Percentiles rank a stretch among this genome's conserved stretches.
These are phyloP conservation scores for Blennius ocellaris DNA, from an alignment of 2,113 vertebrate species.

Conservation along the genomic window DNA sequence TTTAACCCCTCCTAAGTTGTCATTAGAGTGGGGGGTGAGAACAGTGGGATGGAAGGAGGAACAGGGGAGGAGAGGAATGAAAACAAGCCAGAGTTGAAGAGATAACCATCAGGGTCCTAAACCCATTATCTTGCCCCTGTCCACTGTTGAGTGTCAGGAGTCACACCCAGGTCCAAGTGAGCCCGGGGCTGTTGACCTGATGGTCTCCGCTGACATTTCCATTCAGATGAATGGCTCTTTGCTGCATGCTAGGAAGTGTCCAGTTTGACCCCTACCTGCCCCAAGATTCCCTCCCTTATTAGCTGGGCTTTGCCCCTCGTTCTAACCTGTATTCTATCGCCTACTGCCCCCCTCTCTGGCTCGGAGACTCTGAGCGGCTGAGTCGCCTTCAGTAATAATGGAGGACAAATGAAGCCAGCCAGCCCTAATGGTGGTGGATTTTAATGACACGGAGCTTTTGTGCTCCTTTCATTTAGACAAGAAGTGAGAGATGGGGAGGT, in stretches of 20 bases:
- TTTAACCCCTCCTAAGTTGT: conserved; percentile 78
- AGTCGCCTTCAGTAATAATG: conserved; percentile 72
- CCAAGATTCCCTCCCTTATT: conserved; percentile 70
- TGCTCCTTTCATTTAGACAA: conserved; percentile 64
- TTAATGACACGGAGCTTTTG: conserved; percentile 73
- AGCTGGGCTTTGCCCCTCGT: conserved; percentile 58
- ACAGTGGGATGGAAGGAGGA: conserved; percentile 27
- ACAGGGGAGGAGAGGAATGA: conserved; percentile 71
- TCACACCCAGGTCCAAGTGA: conserved; percentile 82
- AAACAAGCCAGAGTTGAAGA: conserved; percentile 80
- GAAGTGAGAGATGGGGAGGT: conserved; percentile 45
- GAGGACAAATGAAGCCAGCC: conserved; percentile 73
- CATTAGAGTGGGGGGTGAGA: conserved; percentile 57
- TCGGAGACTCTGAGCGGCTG: conserved; percentile 44
- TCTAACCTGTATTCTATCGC: conserved; percentile 74
- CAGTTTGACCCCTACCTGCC: conserved; percentile 82
- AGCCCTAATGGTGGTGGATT: conserved; percentile 67
- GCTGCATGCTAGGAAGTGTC: conserved; percentile 83
- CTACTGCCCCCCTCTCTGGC: conserved; percentile 25
- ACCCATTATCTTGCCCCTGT: conserved; percentile 82
- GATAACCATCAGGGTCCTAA: conserved; percentile 86
- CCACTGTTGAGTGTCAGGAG: conserved; percentile 80
- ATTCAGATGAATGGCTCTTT: conserved; percentile 84
- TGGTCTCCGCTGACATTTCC: conserved; percentile 77
- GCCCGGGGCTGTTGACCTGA: conserved; percentile 81